These are phyloP conservation scores for Melanostoma mellinum DNA, from an alignment of 2,888 invertebrate species.

Conservation along the genomic window DNA sequence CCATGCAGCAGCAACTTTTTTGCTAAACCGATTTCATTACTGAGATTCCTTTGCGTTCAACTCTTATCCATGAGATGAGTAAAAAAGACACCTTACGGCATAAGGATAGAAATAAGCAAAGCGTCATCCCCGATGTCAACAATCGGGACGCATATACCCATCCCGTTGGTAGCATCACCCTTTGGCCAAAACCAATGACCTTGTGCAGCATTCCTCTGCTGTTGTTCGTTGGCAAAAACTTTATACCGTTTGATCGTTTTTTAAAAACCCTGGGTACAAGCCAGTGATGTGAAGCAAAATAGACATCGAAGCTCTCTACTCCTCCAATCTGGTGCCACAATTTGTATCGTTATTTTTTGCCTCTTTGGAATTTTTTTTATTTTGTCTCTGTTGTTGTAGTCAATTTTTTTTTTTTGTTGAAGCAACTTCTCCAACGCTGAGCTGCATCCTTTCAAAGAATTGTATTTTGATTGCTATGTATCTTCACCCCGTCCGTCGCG, in stretches of 20 bases:
- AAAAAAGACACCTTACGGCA: slow-evolving; percentile 3
- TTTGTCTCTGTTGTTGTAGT: neutral
- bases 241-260: slow-evolving; percentile 48
- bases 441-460: slow-evolving; percentile 59
- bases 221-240: slow-evolving; percentile 20
- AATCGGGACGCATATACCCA: slow-evolving; percentile 13
- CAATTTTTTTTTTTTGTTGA: slow-evolving; percentile 15
- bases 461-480: slow-evolving; percentile 62
- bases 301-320: slow-evolving; percentile 29
- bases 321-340: slow-evolving; percentile 61
- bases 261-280: slow-evolving; percentile 33
- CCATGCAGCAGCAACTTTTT: too few species aligned
- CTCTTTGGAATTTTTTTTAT: slow-evolving; percentile 8
- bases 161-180: neutral
- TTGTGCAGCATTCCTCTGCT: slow-evolving; percentile 46
- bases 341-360: slow-evolving; percentile 44
- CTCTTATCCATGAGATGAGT: slow-evolving; percentile 13
- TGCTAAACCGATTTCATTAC: too few species aligned
- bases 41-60: slow-evolving; percentile 5
- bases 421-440: slow-evolving; percentile 33
- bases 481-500: slow-evolving; percentile 5
- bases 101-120: slow-evolving; percentile 13
- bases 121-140: slow-evolving; percentile 56
- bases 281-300: slow-evolving; percentile 15
- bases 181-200: slow-evolving; percentile 53